Conservation (phyloP, 2,797 vertebrate genomes). For the Orientallactaga sibirica region DNA sequence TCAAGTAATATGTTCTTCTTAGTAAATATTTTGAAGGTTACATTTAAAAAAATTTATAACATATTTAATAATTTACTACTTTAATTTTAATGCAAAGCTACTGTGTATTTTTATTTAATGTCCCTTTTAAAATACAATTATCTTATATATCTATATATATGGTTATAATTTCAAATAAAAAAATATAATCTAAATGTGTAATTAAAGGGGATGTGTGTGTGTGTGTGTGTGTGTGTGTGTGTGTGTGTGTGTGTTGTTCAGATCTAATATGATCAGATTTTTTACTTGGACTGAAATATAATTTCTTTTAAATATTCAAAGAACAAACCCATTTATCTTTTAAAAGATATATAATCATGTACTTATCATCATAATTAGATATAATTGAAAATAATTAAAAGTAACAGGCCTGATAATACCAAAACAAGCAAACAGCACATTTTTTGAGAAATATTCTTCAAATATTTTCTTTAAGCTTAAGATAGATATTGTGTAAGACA, state of each 20-base stretch:
- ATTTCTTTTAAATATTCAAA: slow-evolving; percentile 2
- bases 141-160: not conserved
- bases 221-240: not conserved
- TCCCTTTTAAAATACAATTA: not conserved
- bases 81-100: not conserved
- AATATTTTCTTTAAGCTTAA: slow-evolving; percentile 7
- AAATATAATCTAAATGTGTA: not conserved
- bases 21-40: not conserved
- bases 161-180: not conserved
- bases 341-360: not conserved
- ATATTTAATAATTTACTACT: not conserved
- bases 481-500: not conserved
- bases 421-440: not conserved
- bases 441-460: not conserved
- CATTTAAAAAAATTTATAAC: not conserved
- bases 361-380: not conserved
- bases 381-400: not conserved
- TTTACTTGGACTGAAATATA: not conserved
- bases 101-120: not conserved
- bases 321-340: not conserved
- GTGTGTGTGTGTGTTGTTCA: not conserved
- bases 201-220: not conserved
- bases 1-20: not conserved
- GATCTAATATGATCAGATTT: not conserved
- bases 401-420: not conserved